Percentiles rank a stretch among this genome's conserved stretches.
These are phyloP conservation scores for Sialia sialis DNA, from an alignment of 2,113 vertebrate species.

Conservation along the genomic window DNA sequence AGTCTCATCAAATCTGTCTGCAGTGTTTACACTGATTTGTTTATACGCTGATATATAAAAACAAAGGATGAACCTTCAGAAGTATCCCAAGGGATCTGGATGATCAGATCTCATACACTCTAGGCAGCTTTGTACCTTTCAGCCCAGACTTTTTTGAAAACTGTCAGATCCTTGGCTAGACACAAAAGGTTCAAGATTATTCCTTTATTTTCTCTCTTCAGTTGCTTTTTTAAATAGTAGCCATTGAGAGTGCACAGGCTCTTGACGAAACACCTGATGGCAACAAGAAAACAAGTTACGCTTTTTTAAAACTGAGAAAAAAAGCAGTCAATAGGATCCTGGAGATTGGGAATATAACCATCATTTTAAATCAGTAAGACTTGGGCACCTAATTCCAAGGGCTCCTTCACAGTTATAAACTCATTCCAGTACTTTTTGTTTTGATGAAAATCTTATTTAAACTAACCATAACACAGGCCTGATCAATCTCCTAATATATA, in stretches of 20 bases:
- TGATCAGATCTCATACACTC: neutral
- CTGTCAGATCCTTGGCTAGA: neutral
- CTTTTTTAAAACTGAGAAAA: neutral
- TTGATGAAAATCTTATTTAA: neutral
- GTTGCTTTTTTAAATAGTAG: neutral
- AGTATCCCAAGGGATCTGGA: neutral
- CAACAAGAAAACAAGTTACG: neutral
- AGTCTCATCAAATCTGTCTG: neutral
- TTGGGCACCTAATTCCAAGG: neutral
- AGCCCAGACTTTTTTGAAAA: neutral
- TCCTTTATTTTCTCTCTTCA: neutral
- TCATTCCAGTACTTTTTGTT: neutral
- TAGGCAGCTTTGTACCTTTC: neutral
- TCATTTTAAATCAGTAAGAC: neutral
- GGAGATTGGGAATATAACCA: neutral
- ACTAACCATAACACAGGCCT: neutral
- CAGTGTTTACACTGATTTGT: neutral
- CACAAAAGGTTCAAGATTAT: neutral
- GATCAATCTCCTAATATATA: neutral
- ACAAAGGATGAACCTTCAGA: slow-evolving; percentile 8
- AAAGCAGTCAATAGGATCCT: neutral
- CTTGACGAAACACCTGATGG: neutral
- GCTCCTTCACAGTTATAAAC: neutral
- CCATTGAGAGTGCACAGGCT: neutral
- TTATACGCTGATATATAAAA: neutral